Evolutionary conservation across 2,797 vertebrate species (phyloP), one percentile per base, ranked within the genome.

Genomic region (Aratinga solstitialis): DNA sequence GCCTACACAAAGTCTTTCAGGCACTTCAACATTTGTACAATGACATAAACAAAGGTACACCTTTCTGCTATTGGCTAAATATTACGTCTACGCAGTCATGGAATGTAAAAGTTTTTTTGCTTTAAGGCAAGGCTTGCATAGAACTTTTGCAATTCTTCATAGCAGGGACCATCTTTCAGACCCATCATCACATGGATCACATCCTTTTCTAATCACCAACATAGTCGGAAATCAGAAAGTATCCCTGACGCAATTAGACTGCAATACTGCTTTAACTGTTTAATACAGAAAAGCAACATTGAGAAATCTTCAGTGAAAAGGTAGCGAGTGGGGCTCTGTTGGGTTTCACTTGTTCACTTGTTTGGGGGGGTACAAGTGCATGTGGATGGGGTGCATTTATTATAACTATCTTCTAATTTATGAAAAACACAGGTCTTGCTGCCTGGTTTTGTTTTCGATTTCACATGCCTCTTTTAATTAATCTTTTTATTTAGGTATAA

Each of bases 51-150:
- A 71, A 71, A 77, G 42, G 43, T 23, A 21, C 14, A 50, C 9
- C 58, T 74, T 85, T 54, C 21, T 51, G 26, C 29, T 11, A 66
- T 22, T 7, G 71, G 17, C 5, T 71, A 83, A 63, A 82, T 76
- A 43, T 67, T 56, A 79, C 6, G 24, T 38, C 30, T 54, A 26
- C 2, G 18, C 18, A 29, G 16, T 72, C 32, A 61, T 17, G 22
- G 76, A 72, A 43, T 2, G 1, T 17, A 59, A 61, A 75, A 75
- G 10, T 2, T 2, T 67, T 83, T 66, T 51, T 0, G 0, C 51
- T 79, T 68, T 58, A 63, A 79, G 78, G 36, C 12, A 65, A 68
- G 7, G 20, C 11, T 76, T 65, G 20, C 30, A 45, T 7, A 43
- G 36, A 71, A 47, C 5, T 74, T 48, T 7, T 5, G 45, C 47